Base-by-base conservation (phyloP, 2,113 vertebrate genomes). In the Miniopterus natalensis region DNA sequence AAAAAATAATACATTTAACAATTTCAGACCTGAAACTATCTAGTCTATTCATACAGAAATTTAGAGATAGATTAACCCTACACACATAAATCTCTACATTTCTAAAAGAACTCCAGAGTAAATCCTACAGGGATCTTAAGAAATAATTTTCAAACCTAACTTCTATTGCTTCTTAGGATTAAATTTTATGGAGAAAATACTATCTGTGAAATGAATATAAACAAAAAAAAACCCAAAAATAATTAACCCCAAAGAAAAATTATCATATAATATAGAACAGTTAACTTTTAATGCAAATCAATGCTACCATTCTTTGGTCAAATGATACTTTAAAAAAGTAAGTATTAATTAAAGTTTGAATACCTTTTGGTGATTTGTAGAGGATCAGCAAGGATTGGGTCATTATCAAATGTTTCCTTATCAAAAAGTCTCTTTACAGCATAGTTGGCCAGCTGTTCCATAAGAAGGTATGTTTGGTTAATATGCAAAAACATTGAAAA, bases 401-500 rank as follows among this genome's bases (percentile, higher is more conserved):
- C 99, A 93, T 97, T 98, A 94, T 99, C 98, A 98, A 99, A 99
- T 6, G 98, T 99, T 97, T 99, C 99, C 97, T 99, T 99, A 98
- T 99, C 99, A 94, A 99, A 99, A 95, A 99, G 99, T n/a, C 99
- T 99, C 89, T 98, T 98, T 96, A 99, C 98, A 66, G 99, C 98
- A 97, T 99, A 99, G 96, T 99, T 99, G 5, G 99, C 99, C 95
- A 99, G 98, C 98, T 99, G 99, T 93, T 99, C 99, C 99, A 99
- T 99, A 85, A 99, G 99, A 75, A 99, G 98, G 31, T 99, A 99
- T 0, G 99, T 99, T 98, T 99, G 99, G 70, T 98, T 99, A n/a
- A 99, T 99, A 97, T 99, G 99, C 97, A 99, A 96, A 97, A 99
- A 99, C 99, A 99, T 99, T 89, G 99, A 99, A 98, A 99, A 99